phyloP scores from a whole-genome alignment of 92 coral and sea anemone genomes.

The Epizoanthus ramosus region DNA sequence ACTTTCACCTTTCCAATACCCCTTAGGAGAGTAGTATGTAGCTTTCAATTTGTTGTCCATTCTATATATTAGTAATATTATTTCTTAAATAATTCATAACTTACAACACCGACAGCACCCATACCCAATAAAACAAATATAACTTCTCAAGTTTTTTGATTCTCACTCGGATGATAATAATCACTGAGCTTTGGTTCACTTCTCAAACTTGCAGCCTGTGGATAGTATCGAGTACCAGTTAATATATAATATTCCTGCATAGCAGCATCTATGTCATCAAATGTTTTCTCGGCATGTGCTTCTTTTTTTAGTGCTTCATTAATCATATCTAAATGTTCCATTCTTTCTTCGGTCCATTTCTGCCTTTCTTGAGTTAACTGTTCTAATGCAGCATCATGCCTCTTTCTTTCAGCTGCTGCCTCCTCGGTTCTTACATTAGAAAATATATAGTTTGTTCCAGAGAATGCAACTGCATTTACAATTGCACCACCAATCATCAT shows the following conservation, averaged over 20 bases:
- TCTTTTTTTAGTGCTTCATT: constrained; percentile 27
- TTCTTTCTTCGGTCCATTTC: constrained; percentile 37
- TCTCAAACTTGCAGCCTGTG: constrained; percentile 26
- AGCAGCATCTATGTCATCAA: constrained; percentile 20
- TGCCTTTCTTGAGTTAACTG: constrained; percentile 12
- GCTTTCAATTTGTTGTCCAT: constrained; percentile 18
- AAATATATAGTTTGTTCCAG: constrained; percentile 22
- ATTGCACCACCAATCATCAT: constrained; percentile 33
- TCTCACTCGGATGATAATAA: constrained; percentile 23
- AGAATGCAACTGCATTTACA: constrained; percentile 24
- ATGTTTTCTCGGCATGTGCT: constrained; percentile 17
- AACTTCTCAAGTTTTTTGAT: constrained; percentile 4
- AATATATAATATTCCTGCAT: constrained; percentile 26
- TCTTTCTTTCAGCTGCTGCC: constrained; percentile 27
- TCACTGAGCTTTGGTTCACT: constrained; percentile 32
- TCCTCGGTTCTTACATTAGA: constrained; percentile 17
- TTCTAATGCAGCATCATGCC: constrained; percentile 27
- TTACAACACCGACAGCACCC: constrained; percentile 17
- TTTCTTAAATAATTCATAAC: constrained; percentile 22
- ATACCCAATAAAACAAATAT: background rate
- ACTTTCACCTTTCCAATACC: constrained; percentile 36
- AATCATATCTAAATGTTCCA: constrained; percentile 18
- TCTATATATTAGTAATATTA: constrained; percentile 15
- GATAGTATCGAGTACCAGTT: constrained; percentile 1
- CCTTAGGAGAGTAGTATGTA: constrained; percentile 30